phyloP scores from a whole-genome alignment of 2,113 vertebrate species.

The Sisor rabdophorus region DNA sequence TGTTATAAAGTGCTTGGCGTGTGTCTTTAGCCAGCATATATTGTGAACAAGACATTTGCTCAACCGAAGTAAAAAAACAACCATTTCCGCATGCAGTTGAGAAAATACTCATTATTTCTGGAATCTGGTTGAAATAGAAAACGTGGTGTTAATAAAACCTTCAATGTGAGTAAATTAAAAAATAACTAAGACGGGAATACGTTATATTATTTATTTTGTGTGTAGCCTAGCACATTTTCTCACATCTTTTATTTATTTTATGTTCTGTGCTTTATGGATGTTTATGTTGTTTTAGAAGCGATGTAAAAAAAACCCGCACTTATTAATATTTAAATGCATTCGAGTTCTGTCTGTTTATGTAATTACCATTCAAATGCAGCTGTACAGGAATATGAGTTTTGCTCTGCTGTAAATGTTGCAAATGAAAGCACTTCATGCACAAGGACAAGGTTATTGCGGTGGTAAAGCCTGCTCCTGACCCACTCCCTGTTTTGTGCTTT shows the following conservation, averaged over 20 bases:
- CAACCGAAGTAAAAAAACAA: neutral
- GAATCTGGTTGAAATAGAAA: neutral
- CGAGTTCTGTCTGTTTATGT: neutral
- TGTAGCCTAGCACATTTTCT: neutral
- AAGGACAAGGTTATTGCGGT: conserved; percentile 14
- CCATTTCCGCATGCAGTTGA: neutral
- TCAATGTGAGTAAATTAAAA: neutral
- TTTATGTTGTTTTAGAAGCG: neutral
- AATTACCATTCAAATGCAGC: conserved; percentile 2
- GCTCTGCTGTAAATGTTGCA: conserved; percentile 1
- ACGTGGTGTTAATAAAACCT: neutral
- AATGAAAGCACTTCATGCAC: conserved; percentile 15
- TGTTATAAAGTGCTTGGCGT: neutral
- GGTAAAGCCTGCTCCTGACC: neutral
- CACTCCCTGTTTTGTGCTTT: neutral
- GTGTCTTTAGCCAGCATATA: neutral
- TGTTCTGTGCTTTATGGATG: neutral
- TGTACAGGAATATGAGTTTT: neutral
- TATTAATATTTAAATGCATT: conserved; percentile 17
- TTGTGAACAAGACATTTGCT: neutral
- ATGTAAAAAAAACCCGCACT: neutral
- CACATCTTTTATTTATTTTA: neutral
- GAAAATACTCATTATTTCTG: neutral
- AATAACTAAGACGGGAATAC: neutral
- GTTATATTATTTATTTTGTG: neutral